Evolutionary conservation across 37 sponge, comb jelly and placozoan species (phyloP).

Genomic region (Haliclona indistincta): DNA sequence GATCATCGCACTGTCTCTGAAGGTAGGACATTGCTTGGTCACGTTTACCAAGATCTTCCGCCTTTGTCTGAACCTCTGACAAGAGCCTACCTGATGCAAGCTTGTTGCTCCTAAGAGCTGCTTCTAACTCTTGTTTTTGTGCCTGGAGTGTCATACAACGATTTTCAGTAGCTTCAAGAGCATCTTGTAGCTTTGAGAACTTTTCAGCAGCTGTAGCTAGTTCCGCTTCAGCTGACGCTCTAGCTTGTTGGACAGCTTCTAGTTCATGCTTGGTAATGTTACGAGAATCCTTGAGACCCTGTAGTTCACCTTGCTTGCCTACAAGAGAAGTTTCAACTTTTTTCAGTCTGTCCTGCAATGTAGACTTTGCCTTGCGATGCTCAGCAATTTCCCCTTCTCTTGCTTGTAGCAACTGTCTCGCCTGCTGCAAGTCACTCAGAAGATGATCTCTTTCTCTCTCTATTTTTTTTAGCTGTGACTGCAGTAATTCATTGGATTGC

Average conservation of each 20-base stretch:
- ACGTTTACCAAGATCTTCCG: constrained; percentile 30
- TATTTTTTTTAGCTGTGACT: background rate
- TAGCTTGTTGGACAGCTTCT: constrained; percentile 13
- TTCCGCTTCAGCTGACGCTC: constrained; percentile 19
- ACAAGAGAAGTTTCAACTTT: constrained; percentile 25
- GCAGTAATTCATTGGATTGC: too few species aligned
- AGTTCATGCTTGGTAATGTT: constrained; percentile 43
- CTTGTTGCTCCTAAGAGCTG: constrained; percentile 3
- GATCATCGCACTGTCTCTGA: constrained; percentile 31
- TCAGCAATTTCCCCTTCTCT: constrained; percentile 16
- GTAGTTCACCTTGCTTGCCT: constrained; percentile 26
- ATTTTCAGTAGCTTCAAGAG: constrained; percentile 18
- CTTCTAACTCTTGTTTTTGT: too few species aligned
- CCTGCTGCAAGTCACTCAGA: background rate
- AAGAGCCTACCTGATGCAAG: background rate
- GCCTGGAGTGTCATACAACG: too few species aligned
- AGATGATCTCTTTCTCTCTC: constrained; percentile 1
- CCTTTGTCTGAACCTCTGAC: constrained; percentile 23
- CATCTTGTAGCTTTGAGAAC: constrained; percentile 38
- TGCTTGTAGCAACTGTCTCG: background rate
- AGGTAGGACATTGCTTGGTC: background rate
- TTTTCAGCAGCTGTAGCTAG: constrained; percentile 11
- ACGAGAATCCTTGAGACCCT: constrained; percentile 40
- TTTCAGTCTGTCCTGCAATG: constrained; percentile 27
- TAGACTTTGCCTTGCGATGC: constrained; percentile 25